Conservation (phyloP, 2,797 vertebrate genomes). For the Aulostomus chinensis region DNA sequence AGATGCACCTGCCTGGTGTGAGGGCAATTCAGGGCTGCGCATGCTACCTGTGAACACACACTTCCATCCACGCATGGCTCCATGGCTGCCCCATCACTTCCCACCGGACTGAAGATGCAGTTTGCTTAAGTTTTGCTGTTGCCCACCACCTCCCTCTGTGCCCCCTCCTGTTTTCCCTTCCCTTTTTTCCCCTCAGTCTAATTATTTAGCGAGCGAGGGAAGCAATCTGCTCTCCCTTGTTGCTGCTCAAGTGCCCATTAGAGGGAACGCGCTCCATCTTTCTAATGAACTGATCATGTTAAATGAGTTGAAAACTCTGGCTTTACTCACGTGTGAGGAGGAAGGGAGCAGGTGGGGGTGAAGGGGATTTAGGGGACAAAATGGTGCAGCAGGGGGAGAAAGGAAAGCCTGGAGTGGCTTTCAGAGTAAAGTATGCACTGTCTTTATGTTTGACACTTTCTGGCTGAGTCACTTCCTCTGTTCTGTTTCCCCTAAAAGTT, state of each 20-base stretch:
- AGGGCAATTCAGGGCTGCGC: slow-evolving; percentile 6
- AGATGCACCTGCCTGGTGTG: slow-evolving; percentile 13
- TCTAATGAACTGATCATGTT: slow-evolving; percentile 78
- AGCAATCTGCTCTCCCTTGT: slow-evolving; percentile 73
- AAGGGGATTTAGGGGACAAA: slow-evolving; percentile 53
- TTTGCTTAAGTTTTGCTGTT: slow-evolving; percentile 56
- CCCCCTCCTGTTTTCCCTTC: background rate
- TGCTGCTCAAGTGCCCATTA: slow-evolving; percentile 76
- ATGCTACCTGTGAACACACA: background rate
- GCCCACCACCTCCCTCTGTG: background rate
- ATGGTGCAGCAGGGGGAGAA: no score
- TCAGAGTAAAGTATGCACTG: background rate
- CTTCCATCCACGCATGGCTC: slow-evolving; percentile 23
- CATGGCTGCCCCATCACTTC: slow-evolving; percentile 24
- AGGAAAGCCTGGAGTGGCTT: background rate
- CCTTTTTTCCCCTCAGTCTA: slow-evolving; percentile 58
- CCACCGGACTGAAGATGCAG: slow-evolving; percentile 51
- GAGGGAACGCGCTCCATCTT: slow-evolving; percentile 69
- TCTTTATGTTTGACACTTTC: slow-evolving; percentile 20
- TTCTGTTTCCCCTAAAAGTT: slow-evolving; percentile 5
- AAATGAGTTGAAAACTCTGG: slow-evolving; percentile 68
- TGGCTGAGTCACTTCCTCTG: slow-evolving; percentile 1
- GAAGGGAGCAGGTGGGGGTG: slow-evolving; percentile 14
- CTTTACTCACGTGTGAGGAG: slow-evolving; percentile 19
- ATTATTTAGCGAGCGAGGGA: slow-evolving; percentile 72